Percentiles rank a stretch among this genome's conserved stretches.
These are phyloP conservation scores for Pediacus dermestoides DNA, from an alignment of 2,888 invertebrate genomes.

Conservation along the genomic window DNA sequence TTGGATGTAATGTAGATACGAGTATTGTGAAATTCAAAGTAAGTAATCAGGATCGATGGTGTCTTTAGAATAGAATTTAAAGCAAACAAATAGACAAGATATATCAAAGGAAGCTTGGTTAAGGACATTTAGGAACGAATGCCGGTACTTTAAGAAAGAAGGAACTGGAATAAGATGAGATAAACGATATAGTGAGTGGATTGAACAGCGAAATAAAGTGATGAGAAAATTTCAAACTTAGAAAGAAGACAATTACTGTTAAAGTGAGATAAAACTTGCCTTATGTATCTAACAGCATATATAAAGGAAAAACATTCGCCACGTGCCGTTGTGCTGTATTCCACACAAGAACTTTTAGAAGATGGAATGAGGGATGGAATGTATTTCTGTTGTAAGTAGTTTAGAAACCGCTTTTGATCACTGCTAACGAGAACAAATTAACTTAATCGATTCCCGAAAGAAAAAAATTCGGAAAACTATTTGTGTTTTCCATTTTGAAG, in stretches of 20 bases:
- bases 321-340: too few species aligned
- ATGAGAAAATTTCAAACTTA: conserved; percentile 45
- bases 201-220: conserved; percentile 47
- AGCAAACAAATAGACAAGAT: conserved; percentile 45
- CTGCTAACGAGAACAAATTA: too few species aligned
- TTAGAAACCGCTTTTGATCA: too few species aligned
- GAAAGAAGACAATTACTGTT: conserved; percentile 42
- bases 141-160: conserved; percentile 42
- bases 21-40: conserved; percentile 17
- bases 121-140: conserved; percentile 43
- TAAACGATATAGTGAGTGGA: conserved; percentile 46
- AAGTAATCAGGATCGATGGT: conserved; percentile 39
- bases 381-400: too few species aligned
- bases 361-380: too few species aligned
- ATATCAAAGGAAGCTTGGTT: conserved; percentile 45
- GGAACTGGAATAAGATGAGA: conserved; percentile 45
- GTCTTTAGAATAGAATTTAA: conserved; percentile 35
- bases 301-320: conserved; percentile 26
- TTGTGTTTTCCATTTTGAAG: too few species aligned
- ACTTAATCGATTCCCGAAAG: too few species aligned
- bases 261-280: conserved; percentile 35
- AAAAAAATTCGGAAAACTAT: too few species aligned
- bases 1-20: conserved; percentile 17
- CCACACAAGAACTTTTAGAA: too few species aligned
- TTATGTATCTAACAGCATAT: conserved; percentile 22